Evolutionary conservation across 1,140 invertebrate genomes (phyloP).

Genomic region (Adoxophyes honmai): DNA sequence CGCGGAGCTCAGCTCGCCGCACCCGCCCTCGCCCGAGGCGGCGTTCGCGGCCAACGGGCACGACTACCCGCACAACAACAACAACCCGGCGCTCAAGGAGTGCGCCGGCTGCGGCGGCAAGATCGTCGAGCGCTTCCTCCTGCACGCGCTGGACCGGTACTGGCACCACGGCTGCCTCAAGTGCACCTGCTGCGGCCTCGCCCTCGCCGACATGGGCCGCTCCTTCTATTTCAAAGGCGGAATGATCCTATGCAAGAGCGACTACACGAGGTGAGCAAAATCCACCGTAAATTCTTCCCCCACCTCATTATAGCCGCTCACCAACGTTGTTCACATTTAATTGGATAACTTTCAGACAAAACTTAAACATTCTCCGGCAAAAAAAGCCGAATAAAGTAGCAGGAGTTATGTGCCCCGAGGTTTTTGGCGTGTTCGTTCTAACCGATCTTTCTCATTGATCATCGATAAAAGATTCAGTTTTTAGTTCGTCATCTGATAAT

Average conservation of each 20-base stretch:
- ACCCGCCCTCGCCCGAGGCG: conserved; percentile 81
- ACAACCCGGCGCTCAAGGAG: conserved; percentile 80
- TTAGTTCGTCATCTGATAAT: conserved; percentile 65
- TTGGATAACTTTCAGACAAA: not conserved
- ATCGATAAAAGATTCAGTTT: conserved; percentile 60
- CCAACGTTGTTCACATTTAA: conserved; percentile 2
- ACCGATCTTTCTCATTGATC: conserved; percentile 61
- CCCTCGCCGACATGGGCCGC: conserved; percentile 91
- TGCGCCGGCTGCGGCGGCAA: conserved; percentile 84
- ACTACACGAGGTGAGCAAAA: conserved; percentile 91
- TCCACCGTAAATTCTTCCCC: not conserved
- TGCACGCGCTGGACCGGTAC: conserved; percentile 93
- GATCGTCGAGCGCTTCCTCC: conserved; percentile 92
- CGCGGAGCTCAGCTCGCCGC: conserved; percentile 82
- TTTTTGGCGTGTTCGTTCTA: conserved; percentile 35
- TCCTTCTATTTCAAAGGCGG: conserved; percentile 94
- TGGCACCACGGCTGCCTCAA: conserved; percentile 96
- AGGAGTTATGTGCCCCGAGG: conserved; percentile 13
- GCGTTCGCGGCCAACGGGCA: conserved; percentile 71
- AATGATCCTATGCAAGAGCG: conserved; percentile 95
- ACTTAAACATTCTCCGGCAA: conserved; percentile 2
- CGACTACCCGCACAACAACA: conserved; percentile 77
- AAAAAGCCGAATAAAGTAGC: not conserved
- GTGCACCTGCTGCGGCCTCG: conserved; percentile 91
- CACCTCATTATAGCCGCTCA: not conserved